Percentiles rank a stretch among this genome's conserved stretches.
These are phyloP conservation scores for Pituophis catenifer DNA, from an alignment of 2,113 vertebrate species.

Conservation along the genomic window DNA sequence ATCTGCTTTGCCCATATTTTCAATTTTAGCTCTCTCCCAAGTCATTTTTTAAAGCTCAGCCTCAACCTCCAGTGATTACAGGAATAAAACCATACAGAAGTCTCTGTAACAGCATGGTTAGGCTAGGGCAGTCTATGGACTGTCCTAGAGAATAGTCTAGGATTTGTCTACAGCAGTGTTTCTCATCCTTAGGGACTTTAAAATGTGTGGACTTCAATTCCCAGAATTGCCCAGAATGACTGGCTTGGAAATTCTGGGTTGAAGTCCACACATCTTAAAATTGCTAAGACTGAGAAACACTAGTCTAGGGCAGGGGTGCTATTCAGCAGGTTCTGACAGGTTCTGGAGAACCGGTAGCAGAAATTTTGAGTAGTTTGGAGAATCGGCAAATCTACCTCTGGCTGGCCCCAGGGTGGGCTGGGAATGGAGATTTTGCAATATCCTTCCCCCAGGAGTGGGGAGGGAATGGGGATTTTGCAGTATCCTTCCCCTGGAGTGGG, in stretches of 20 bases:
- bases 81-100: neutral
- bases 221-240: neutral
- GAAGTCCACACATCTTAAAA: neutral
- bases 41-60: neutral
- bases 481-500: too few relatives aligned
- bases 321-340: too few relatives aligned
- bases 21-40: neutral
- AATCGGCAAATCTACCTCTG: too few relatives aligned
- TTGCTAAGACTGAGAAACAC: neutral
- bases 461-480: too few relatives aligned
- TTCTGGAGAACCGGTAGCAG: too few relatives aligned
- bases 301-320: too few relatives aligned
- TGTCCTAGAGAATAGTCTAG: neutral
- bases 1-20: neutral
- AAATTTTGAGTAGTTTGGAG: too few relatives aligned
- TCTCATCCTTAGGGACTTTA: neutral
- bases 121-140: neutral
- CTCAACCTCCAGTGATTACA: neutral
- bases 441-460: too few relatives aligned
- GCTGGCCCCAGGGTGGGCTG: too few relatives aligned
- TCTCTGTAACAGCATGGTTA: neutral
- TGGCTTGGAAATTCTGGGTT: too few relatives aligned
- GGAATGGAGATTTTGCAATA: too few relatives aligned
- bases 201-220: neutral
- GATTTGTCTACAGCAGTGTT: neutral